Conservation (phyloP, 2,888 invertebrate species). For the Nymphalis c-album region DNA sequence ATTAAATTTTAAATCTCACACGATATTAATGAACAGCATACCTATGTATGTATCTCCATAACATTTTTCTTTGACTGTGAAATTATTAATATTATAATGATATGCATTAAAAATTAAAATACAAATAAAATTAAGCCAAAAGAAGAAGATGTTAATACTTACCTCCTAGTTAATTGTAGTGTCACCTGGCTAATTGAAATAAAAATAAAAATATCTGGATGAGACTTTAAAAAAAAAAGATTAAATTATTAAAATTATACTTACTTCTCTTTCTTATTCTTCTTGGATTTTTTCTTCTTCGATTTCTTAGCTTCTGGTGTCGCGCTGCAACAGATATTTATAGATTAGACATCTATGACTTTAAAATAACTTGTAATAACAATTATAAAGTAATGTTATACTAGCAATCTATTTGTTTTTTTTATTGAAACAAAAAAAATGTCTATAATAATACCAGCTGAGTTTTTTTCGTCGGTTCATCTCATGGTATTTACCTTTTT, state of each 20-base stretch:
- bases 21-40: conserved; percentile 50
- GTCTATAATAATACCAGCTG: too few relatives aligned
- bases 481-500: too few relatives aligned
- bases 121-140: conserved; percentile 13
- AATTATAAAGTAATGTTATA: too few relatives aligned
- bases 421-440: too few relatives aligned
- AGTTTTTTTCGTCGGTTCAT: too few relatives aligned
- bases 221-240: conserved; percentile 36
- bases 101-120: neutral
- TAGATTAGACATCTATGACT: neutral
- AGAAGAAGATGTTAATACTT: conserved; percentile 54
- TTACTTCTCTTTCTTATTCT: conserved; percentile 88
- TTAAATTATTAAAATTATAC: conserved; percentile 51
- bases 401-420: too few relatives aligned
- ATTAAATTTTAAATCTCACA: conserved; percentile 11
- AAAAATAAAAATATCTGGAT: conserved; percentile 42
- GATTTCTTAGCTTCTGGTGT: conserved; percentile 87
- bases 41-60: conserved; percentile 72
- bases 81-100: conserved; percentile 50
- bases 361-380: neutral
- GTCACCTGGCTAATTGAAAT: conserved; percentile 73
- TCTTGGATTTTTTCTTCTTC: conserved; percentile 90
- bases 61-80: conserved; percentile 73
- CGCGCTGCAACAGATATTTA: conserved; percentile 74
- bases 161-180: conserved; percentile 70